These are phyloP conservation scores for Drosophila mettleri DNA, from an alignment of 2,888 invertebrate species.

Conservation along the genomic window DNA sequence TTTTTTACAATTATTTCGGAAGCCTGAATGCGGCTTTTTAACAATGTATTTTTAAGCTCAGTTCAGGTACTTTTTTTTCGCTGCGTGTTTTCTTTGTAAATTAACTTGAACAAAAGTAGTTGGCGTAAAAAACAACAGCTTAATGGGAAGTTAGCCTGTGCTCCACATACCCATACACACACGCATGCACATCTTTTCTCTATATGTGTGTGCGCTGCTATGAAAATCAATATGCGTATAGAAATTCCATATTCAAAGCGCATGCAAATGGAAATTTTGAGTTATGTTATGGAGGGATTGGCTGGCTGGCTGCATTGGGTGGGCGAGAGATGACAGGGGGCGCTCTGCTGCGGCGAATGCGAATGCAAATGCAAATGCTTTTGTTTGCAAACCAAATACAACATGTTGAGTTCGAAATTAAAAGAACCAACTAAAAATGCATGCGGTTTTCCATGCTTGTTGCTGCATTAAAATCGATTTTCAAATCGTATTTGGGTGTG, in stretches of 20 bases:
- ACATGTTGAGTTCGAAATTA: slow-evolving; percentile 48
- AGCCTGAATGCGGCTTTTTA: slow-evolving; percentile 16
- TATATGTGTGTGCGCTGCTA: slow-evolving; percentile 22
- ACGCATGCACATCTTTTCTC: neutral
- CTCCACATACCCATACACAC: neutral
- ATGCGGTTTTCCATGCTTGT: slow-evolving; percentile 41
- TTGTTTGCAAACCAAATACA: slow-evolving; percentile 45
- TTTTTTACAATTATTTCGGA: slow-evolving; percentile 42
- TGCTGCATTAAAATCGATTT: slow-evolving; percentile 54
- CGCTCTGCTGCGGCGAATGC: neutral
- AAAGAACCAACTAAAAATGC: slow-evolving; percentile 35
- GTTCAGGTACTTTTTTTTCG: slow-evolving; percentile 16
- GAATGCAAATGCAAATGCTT: slow-evolving; percentile 29
- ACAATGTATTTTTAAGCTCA: slow-evolving; percentile 70
- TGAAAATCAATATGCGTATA: slow-evolving; percentile 69
- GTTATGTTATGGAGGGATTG: slow-evolving; percentile 41
- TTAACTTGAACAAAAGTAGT: slow-evolving; percentile 70
- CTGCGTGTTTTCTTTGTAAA: slow-evolving; percentile 67
- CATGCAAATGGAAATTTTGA: slow-evolving; percentile 63
- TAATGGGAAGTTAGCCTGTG: slow-evolving; percentile 12
- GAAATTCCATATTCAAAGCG: slow-evolving; percentile 74
- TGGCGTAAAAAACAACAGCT: slow-evolving; percentile 44
- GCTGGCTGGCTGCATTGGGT: neutral
- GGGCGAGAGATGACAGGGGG: neutral
- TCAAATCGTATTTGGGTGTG: slow-evolving; percentile 27